A percentile compares a stretch with the other conserved stretches of the same genome.
phyloP scores from a whole-genome alignment of 2,888 invertebrate species.

The Torymus texanus region DNA sequence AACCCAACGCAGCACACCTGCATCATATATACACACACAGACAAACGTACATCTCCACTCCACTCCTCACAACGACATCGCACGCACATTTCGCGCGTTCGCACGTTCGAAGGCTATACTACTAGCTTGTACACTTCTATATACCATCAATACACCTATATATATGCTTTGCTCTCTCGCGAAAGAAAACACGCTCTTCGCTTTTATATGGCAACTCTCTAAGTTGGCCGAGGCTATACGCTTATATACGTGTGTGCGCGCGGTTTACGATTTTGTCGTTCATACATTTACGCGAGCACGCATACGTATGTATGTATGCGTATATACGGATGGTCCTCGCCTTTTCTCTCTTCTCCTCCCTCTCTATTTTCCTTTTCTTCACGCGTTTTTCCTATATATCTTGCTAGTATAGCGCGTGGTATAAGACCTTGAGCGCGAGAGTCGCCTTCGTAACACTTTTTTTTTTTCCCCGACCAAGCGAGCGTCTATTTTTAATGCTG shows the following conservation, averaged over 20 bases:
- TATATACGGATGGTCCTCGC: not conserved
- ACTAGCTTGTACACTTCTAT: no score
- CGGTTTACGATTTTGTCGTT: constrained; percentile 70
- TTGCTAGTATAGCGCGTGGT: constrained; percentile 2
- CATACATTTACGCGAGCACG: constrained; percentile 61
- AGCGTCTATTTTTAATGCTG: no score
- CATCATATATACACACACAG: no score
- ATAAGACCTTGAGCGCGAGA: constrained; percentile 28
- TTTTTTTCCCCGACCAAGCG: constrained; percentile 14
- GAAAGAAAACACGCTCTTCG: not conserved
- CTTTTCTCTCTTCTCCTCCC: constrained; percentile 13
- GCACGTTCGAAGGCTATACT: no score
- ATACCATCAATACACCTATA: not conserved
- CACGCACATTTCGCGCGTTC: no score
- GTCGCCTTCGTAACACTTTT: constrained; percentile 57
- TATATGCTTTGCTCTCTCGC: not conserved
- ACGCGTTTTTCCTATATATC: not conserved
- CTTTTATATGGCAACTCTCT: constrained; percentile 61
- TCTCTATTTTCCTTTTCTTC: constrained; percentile 35
- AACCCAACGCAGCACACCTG: no score
- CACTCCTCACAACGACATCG: no score
- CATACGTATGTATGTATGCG: constrained; percentile 48
- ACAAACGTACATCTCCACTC: no score
- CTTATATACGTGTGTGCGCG: not conserved
- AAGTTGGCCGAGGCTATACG: constrained; percentile 73